Evolutionary conservation across 2,888 invertebrate genomes (phyloP).

Genomic region (Tenthredo scrophulariae): DNA sequence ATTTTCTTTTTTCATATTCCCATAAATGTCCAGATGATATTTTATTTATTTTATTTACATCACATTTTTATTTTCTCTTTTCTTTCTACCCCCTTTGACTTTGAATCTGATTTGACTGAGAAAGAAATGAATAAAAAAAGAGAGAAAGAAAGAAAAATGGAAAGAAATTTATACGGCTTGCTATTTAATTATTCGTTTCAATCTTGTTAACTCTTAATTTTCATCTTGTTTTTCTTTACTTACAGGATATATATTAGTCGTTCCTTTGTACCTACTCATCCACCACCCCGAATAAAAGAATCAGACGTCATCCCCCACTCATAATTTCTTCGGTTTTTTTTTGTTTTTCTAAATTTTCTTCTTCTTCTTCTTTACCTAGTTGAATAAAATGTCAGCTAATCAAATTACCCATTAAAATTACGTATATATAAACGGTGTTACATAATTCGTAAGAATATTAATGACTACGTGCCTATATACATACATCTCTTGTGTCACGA

Average conservation of each 20-base stretch:
- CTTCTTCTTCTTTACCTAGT: background rate
- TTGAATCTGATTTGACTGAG: background rate
- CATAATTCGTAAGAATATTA: background rate
- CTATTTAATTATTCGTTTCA: slow-evolving; percentile 29
- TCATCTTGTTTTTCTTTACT: slow-evolving; percentile 14
- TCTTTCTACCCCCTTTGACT: background rate
- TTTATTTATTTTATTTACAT: background rate
- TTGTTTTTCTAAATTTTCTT: background rate
- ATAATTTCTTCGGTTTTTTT: background rate
- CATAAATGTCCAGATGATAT: background rate
- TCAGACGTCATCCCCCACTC: background rate
- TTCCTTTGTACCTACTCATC: slow-evolving; percentile 17
- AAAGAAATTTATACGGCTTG: background rate
- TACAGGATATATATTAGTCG: background rate
- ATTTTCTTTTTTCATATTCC: background rate
- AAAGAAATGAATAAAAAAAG: background rate
- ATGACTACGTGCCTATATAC: background rate
- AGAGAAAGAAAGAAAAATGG: background rate
- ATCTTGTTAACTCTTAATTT: slow-evolving; percentile 39
- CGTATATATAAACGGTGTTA: background rate
- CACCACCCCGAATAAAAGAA: background rate
- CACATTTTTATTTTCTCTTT: background rate
- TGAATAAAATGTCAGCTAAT: slow-evolving; percentile 8
- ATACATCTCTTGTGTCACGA: background rate
- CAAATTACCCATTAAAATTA: background rate